Evolutionary conservation across 1,140 invertebrate species (phyloP).

Genomic region (Liolophura sinensis): DNA sequence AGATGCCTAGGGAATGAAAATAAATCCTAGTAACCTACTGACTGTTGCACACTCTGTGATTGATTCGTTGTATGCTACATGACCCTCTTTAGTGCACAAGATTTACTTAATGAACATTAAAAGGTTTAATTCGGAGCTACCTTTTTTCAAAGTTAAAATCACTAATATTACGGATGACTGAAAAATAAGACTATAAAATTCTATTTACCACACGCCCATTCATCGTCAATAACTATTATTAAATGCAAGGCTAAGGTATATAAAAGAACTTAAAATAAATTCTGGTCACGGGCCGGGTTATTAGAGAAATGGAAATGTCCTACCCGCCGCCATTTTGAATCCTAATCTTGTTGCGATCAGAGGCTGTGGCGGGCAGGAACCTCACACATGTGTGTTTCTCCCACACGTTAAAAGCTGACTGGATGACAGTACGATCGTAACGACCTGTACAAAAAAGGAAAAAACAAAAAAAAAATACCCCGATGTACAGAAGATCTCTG

Average conservation of each 20-base stretch:
- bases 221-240: not conserved
- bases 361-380: conserved; percentile 16
- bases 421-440: not conserved
- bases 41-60: no score
- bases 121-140: no score
- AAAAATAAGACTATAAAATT: no score
- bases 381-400: conserved; percentile 33
- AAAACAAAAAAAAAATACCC: not conserved
- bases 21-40: no score
- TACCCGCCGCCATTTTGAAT: conserved; percentile 34
- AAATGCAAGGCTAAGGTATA: not conserved
- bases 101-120: no score
- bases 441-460: not conserved
- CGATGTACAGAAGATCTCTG: not conserved
- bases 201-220: no score
- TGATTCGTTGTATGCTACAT: no score
- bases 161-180: no score
- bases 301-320: not conserved
- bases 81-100: no score
- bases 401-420: conserved; percentile 29
- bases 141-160: no score
- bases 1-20: no score
- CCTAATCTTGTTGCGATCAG: conserved; percentile 21
- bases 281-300: no score
- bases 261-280: not conserved